Evolutionary conservation across 2,888 invertebrate genomes (phyloP).

Genomic region (Antheraea assamensis): DNA sequence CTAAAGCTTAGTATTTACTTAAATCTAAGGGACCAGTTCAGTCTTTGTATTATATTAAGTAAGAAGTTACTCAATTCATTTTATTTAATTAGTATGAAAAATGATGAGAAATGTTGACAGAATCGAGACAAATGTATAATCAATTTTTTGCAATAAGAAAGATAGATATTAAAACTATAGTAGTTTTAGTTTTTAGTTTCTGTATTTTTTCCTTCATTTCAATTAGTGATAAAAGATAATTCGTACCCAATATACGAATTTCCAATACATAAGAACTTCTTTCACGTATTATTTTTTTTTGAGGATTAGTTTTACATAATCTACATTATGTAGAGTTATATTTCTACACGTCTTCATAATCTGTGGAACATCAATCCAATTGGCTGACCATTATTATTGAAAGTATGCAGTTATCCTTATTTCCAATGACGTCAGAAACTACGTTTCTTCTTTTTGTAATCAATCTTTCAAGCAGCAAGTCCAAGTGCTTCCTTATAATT

Average conservation of each 20-base stretch:
- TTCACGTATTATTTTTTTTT: not conserved
- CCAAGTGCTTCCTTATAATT: not conserved
- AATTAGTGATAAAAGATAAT: not conserved
- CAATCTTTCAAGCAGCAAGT: not conserved
- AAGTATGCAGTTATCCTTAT: not conserved
- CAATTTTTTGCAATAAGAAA: not conserved
- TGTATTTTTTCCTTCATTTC: not conserved
- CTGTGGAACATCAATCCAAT: not conserved
- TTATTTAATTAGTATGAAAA: not conserved
- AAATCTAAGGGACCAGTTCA: slow-evolving; percentile 3
- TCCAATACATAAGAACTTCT: not conserved
- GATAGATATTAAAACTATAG: not conserved
- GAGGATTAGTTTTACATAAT: not conserved
- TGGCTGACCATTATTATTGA: slow-evolving; percentile 1
- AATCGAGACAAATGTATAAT: not conserved
- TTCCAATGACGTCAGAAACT: not conserved
- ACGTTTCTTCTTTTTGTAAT: not conserved
- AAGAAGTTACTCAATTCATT: not conserved
- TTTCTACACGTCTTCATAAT: not conserved
- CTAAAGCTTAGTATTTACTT: not conserved
- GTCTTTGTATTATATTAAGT: not conserved
- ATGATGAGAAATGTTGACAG: not conserved
- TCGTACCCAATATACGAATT: not conserved
- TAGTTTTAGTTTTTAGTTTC: not conserved
- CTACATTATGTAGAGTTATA: not conserved